phyloP scores from a whole-genome alignment of 2,113 vertebrate genomes.

The Phocoena sinus region DNA sequence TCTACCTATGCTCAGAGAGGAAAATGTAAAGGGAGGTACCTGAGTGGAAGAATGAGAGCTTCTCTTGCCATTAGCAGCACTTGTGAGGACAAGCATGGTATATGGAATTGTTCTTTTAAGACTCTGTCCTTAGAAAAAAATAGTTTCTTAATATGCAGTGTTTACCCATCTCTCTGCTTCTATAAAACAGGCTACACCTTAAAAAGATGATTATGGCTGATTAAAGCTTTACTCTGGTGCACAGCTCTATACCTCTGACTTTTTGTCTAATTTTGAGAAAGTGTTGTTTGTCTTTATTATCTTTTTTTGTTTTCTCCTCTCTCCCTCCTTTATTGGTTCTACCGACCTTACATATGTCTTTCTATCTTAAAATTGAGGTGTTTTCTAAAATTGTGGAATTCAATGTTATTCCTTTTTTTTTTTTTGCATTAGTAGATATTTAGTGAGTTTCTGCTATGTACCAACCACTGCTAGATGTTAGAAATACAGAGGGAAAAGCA shows the following conservation, averaged over 20 bases:
- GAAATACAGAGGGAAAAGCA: not conserved
- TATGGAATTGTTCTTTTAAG: not conserved
- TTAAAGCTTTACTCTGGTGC: not conserved
- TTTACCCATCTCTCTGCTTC: not conserved
- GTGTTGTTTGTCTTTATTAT: not conserved
- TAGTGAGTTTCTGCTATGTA: not conserved
- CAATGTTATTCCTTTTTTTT: not conserved
- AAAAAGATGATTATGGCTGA: not conserved
- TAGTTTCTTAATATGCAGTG: not conserved
- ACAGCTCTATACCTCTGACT: not conserved
- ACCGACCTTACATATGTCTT: not conserved
- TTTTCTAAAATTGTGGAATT: not conserved
- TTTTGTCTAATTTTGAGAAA: not conserved
- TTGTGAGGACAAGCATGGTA: not conserved
- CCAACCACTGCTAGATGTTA: not conserved
- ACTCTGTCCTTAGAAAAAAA: not conserved
- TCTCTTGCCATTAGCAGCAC: not conserved
- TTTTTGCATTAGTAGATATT: not conserved
- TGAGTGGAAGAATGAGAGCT: not conserved
- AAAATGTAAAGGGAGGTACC: not conserved
- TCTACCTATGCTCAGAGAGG: not conserved
- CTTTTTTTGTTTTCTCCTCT: not conserved
- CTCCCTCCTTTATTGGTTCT: not conserved
- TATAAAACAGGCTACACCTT: not conserved
- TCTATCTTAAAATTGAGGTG: not conserved